phyloP scores from a whole-genome alignment of 2,888 invertebrate genomes.

The Sialis lutaria region DNA sequence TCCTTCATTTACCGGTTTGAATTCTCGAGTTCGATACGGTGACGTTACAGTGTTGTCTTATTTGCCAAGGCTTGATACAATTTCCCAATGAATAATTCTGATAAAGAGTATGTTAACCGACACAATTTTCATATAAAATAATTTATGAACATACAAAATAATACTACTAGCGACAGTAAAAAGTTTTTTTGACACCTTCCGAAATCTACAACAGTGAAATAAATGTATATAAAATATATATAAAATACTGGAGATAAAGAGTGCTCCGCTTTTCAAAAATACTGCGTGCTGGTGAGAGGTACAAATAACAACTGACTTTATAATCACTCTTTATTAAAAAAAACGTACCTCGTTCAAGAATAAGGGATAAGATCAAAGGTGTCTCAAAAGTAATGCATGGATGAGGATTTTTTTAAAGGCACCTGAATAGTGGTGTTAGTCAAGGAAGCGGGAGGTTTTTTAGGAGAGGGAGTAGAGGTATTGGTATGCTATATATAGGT shows the following conservation, averaged over 20 bases:
- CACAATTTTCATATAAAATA: too few relatives aligned
- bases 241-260: background rate
- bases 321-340: background rate
- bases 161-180: background rate
- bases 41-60: too few relatives aligned
- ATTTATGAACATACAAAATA: too few relatives aligned
- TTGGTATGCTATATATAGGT: conserved; percentile 58
- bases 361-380: background rate
- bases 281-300: background rate
- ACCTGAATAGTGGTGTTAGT: conserved; percentile 12
- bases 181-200: background rate
- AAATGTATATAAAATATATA: background rate
- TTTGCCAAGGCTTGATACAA: too few relatives aligned
- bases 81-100: too few relatives aligned
- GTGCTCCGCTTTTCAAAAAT: background rate
- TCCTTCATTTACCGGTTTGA: too few relatives aligned
- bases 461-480: conserved; percentile 18
- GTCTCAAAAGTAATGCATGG: conserved; percentile 24
- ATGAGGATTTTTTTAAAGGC: conserved; percentile 25
- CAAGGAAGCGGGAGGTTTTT: conserved; percentile 16
- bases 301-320: background rate
- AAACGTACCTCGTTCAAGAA: background rate
- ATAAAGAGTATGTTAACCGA: too few relatives aligned
- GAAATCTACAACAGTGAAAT: background rate
- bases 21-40: too few relatives aligned